Evolutionary conservation across 1,140 invertebrate genomes (phyloP).

Genomic region (Ctenoplectra terminalis): DNA sequence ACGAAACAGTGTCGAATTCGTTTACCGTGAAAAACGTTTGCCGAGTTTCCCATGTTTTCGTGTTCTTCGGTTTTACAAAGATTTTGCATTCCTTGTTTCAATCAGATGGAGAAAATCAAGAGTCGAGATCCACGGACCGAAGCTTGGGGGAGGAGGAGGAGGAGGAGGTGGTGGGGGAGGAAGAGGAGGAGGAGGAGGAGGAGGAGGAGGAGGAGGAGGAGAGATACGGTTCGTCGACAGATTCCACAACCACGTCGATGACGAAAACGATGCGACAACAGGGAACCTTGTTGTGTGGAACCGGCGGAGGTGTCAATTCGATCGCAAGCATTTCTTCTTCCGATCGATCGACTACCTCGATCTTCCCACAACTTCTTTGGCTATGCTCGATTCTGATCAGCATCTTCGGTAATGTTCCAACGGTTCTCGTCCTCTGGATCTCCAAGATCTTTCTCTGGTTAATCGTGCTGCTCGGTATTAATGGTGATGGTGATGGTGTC

Average conservation of each 20-base stretch:
- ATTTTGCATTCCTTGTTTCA: conserved; percentile 1
- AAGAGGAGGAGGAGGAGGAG: no score
- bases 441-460: neutral
- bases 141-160: neutral
- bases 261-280: conserved; percentile 29
- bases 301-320: conserved; percentile 65
- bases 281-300: conserved; percentile 70
- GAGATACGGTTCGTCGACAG: conserved; percentile 18
- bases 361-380: conserved; percentile 45
- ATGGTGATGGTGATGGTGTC: neutral
- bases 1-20: no score
- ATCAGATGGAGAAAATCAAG: conserved; percentile 23
- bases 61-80: neutral
- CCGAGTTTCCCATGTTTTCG: no score
- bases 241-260: neutral
- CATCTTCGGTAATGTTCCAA: conserved; percentile 16
- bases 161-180: neutral
- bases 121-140: conserved; percentile 22
- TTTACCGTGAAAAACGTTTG: no score
- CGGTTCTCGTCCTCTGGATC: conserved; percentile 21
- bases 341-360: conserved; percentile 20
- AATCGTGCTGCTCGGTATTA: neutral
- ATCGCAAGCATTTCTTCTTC: conserved; percentile 59
- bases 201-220: neutral
- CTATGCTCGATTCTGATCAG: conserved; percentile 43